Base-by-base conservation (phyloP, 2,797 vertebrate species). In the Lacerta viridis region DNA sequence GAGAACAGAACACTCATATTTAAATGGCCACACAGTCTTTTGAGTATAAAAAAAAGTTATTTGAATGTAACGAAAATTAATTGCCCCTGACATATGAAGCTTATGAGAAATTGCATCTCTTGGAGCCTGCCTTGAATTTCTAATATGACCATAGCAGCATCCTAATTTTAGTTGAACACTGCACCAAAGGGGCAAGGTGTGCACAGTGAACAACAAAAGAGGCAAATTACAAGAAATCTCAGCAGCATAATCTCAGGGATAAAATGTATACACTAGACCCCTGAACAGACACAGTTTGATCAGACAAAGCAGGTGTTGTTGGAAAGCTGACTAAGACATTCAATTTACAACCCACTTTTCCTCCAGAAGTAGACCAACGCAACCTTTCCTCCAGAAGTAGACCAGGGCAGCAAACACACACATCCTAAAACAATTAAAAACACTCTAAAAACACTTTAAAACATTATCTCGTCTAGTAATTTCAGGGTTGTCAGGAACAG, bases 81-180 rank as follows among this genome's bases (percentile, higher is more conserved):
- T 71, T 71, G 74, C 25, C 72, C 50, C 78, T 77, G 64, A 71
- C 75, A 84, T 43, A 66, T 46, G 68, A 43, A n/a, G 17, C 25
- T n/a, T 79, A 64, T 78, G 81, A 78, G 64, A 71, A 84, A 87
- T 66, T 84, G 43, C 59, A 84, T 68, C 64, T 29, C 23, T 41
- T 78, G 33, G 10, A 66, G 69, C 33, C 33, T 78, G 61, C 61
- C 41, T 83, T 78, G 74, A 78, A 77, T 83, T 77, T 78, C 61
- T 69, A 83, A 55, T 36, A 25, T 64, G 17, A 15, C 41, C 27
- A 20, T 71, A n/a, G 17, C 55, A 83, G 86, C 27, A 88, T 68
- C 72, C 41, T 69, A 82, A 68, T 77, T 78, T 83, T 77, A 78
- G 33, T 68, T 84, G n/a, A 83, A 68, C 25, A 50, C 33, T 77